Evolutionary conservation across 2,797 vertebrate species (phyloP).

Genomic region (Pantherophis alleghaniensis): DNA sequence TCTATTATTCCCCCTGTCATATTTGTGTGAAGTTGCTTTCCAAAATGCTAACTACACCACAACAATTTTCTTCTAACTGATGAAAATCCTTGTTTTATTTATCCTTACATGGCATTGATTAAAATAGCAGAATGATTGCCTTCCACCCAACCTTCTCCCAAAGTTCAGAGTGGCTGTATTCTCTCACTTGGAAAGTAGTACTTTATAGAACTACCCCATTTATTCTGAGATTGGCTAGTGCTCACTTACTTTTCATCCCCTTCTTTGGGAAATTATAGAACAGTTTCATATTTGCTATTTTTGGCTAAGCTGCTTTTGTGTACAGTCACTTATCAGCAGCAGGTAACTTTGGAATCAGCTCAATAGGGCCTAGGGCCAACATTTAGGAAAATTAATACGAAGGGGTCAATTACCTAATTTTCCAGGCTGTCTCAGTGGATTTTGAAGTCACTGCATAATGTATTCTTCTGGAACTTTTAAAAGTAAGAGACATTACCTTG

Average conservation of each 20-base stretch:
- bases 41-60: slow-evolving; percentile 21
- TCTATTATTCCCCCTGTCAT: not conserved
- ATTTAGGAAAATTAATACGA: not conserved
- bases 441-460: not conserved
- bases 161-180: not conserved
- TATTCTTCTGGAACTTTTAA: not conserved
- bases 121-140: not conserved
- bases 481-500: not conserved
- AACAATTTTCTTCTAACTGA: slow-evolving; percentile 40
- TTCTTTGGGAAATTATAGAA: slow-evolving; percentile 1
- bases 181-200: not conserved
- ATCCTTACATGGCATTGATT: slow-evolving; percentile 3
- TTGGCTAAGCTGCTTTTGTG: not conserved
- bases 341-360: not conserved
- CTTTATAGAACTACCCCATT: not conserved
- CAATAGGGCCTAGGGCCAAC: not conserved
- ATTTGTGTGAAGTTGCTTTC: slow-evolving; percentile 28
- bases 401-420: not conserved
- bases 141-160: not conserved
- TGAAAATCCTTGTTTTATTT: slow-evolving; percentile 25
- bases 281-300: not conserved
- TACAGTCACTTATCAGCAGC: not conserved
- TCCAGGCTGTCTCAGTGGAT: not conserved
- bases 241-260: not conserved
- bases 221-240: not conserved